Evolutionary conservation across 37 sponge, comb jelly and placozoan genomes (phyloP), one percentile per base, ranked within the genome.

Genomic region (Beroe forskalii): DNA sequence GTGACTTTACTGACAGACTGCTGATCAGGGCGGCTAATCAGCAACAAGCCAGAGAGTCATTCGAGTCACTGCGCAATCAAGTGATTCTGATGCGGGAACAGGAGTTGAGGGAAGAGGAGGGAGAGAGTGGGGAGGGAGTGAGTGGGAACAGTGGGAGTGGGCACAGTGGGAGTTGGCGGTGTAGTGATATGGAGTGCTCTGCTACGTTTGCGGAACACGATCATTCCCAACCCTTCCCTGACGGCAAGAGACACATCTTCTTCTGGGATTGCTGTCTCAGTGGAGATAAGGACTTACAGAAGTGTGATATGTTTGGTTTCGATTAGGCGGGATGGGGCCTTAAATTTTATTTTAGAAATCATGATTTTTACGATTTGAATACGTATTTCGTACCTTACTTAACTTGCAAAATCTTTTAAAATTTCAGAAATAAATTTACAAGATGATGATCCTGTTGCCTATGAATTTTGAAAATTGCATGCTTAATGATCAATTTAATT

Each of bases 261-360:
- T 80, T 80, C 40, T 80, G 86, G 86, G 86, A 80, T 44, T 80
- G 86, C 35, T 80, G 86, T 80, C 86, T 80, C 3, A 43, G 86
- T 25, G 55, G n/a, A 19, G 86, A 40, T 22, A 42, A 44, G 35
- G 48, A 80, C n/a, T 41, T 37, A 22, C n/a, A 17, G 19, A 80
- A 44, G 86, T 80, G 86, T 42, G 86, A 80, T 43, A 44, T 44
- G 55, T 28, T 22, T 28, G 30, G 12, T 48, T n/a, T n/a, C n/a
- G n/a, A n/a, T n/a, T n/a, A n/a, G n/a, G n/a, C n/a, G n/a, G n/a
- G n/a, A n/a, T n/a, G n/a, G n/a, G n/a, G n/a, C n/a, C n/a, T n/a
- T n/a, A n/a, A n/a, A n/a, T n/a, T n/a, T n/a, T n/a, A n/a, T n/a
- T n/a, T n/a, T n/a, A n/a, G n/a, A n/a, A n/a, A n/a, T n/a, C n/a